Base-by-base conservation (phyloP, 1,140 invertebrate species). In the Leptinotarsa defecta region DNA sequence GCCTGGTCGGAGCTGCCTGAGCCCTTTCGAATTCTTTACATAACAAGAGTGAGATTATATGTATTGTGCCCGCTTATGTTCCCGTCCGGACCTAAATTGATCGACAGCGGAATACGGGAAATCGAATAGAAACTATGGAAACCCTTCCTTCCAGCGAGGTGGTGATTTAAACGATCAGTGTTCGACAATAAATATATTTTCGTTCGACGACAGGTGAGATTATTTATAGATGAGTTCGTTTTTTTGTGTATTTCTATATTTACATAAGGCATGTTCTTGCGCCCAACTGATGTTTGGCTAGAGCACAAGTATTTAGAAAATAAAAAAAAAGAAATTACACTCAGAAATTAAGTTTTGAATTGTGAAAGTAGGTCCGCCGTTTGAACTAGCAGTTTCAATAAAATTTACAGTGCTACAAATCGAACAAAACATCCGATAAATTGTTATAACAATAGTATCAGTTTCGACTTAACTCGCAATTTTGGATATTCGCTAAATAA, bases 1-100 rank as follows among this genome's bases (percentile, higher is more conserved):
- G 77, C 77, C 77, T 75, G 74, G 74, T 62, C 57, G 65, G 64
- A 76, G 74, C 74, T 76, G 48, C 61, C 62, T 48, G 57, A 65
- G 27, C 52, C n/a, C 15, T 57, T 57, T 17, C 52, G 52, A 57
- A 57, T 57, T 57, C 52, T 57, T 57, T 57, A 57, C 52, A 57
- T 57, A 57, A 57, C 52, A 17, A 57, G 52, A 57, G 52, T 19
- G 15, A 57, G 17, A 57, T 57, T 57, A 57, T 43, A 43, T 43
- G 34, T 43, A 43, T 15, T 57, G 52, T 19, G 52, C n/a, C 52
- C 17, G 52, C 15, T 19, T 17, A 57, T 43, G 34, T 57, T 57
- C 52, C 15, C 52, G 52, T 15, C 34, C 15, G 52, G 52, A n/a
- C 52, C 52, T 57, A 57, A 57, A 57, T 57, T 57, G 52, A 57